A percentile compares a stretch with the other conserved stretches of the same genome.
phyloP scores from a whole-genome alignment of 2,797 vertebrate species.

The Trachops cirrhosus region DNA sequence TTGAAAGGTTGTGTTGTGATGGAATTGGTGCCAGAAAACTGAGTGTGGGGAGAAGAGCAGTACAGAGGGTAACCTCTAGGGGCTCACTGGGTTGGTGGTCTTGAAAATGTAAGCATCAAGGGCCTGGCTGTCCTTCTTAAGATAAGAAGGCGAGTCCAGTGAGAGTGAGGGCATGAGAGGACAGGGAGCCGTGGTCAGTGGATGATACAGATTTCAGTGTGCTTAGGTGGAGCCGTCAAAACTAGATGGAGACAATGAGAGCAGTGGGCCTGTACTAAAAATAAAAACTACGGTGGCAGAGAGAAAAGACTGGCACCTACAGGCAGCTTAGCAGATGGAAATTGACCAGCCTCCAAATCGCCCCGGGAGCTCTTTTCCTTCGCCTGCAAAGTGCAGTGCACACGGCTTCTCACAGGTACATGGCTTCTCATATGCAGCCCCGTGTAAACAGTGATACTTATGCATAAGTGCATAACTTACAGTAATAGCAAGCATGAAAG shows the following conservation, averaged over 20 bases:
- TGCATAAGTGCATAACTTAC: neutral
- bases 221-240: neutral
- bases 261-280: neutral
- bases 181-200: neutral
- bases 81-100: neutral
- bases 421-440: neutral
- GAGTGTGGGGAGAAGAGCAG: no score
- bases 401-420: neutral
- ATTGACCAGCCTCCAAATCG: neutral
- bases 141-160: neutral
- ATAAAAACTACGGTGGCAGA: neutral
- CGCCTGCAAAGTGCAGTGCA: neutral
- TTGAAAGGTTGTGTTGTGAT: rapidly evolving
- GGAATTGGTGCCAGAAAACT: neutral
- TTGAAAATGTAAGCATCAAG: neutral
- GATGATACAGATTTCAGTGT: neutral
- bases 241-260: neutral
- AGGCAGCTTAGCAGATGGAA: neutral
- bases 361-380: neutral
- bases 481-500: neutral
- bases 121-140: neutral
- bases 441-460: neutral
- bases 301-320: neutral
- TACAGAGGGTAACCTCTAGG: neutral
- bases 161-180: no score